phyloP scores from a whole-genome alignment of 1,140 invertebrate species.

The Ostrea denselamellosa region DNA sequence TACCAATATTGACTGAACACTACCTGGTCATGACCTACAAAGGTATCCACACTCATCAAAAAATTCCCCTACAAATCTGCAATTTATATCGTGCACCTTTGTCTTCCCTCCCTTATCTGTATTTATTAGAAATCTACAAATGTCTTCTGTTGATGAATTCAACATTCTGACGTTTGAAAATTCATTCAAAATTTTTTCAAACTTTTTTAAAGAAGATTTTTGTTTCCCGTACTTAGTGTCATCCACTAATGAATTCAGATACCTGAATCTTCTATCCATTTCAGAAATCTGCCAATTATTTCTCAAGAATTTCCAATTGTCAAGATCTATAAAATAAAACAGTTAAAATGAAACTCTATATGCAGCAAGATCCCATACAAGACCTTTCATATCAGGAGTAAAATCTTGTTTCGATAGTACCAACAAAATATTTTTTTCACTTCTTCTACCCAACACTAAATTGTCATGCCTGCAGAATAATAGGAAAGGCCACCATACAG shows the following conservation, averaged over 20 bases:
- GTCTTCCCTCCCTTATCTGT: slow-evolving; percentile 46
- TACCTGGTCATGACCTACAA: not conserved
- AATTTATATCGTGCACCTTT: not conserved
- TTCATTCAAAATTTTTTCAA: not conserved
- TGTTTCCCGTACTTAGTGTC: slow-evolving; percentile 37
- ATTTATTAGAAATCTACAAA: slow-evolving; percentile 1
- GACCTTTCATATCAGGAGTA: slow-evolving; percentile 11
- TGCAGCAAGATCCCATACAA: slow-evolving; percentile 24
- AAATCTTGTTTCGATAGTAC: slow-evolving; percentile 44
- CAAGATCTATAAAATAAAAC: slow-evolving; percentile 2
- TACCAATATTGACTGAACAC: slow-evolving; percentile 17
- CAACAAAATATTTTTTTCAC: slow-evolving; percentile 42
- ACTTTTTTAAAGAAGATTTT: slow-evolving; percentile 6
- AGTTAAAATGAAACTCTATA: not conserved
- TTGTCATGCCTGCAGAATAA: not conserved
- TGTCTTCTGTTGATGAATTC: slow-evolving; percentile 8
- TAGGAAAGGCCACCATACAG: slow-evolving; percentile 52
- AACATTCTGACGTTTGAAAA: not conserved
- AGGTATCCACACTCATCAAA: not conserved
- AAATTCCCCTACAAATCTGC: not conserved
- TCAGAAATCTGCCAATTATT: not conserved
- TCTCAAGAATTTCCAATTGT: not conserved
- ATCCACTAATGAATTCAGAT: not conserved
- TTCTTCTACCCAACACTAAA: slow-evolving; percentile 42
- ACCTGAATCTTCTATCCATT: slow-evolving; percentile 26